Base-by-base conservation (phyloP, 2,113 vertebrate species). In the Clarias magur region DNA sequence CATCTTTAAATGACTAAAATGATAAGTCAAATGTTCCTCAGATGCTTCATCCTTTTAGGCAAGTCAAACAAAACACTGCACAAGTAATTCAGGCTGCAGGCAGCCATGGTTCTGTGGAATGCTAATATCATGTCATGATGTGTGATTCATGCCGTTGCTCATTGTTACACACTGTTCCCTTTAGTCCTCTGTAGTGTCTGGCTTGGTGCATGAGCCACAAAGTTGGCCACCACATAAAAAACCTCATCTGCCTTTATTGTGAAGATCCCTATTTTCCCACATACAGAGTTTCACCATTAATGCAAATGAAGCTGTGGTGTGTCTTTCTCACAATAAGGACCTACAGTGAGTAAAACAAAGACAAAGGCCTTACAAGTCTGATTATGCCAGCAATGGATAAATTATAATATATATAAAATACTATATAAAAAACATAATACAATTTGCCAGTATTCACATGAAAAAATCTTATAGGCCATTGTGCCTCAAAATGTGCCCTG, bases 101-200 rank as follows among this genome's bases (percentile, higher is more conserved):
- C 85, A 89, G 76, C 84, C 78, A 73, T 59, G 68, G 82, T 87
- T 59, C 82, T 85, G 85, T 89, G 85, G 88, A 89, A 80, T 89
- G 72, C 73, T 86, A 82, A 78, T 67, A 83, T 89, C 76, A 89
- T 73, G 85, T 85, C 82, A 89, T 89, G 59, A 73, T 78, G 73
- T 73, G 65, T 88, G 88, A 91, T 94, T 95, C 92, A 94, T 94
- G 94, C 93, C 94, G 93, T 94, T 92, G 85, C 89, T 93, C 91
- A 94, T 94, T 94, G 94, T 95, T 94, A 92, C 93, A 89, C 93
- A 93, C 79, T 86, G 63, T 93, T 93, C 91, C 91, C 90, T 86
- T 91, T 83, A 93, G 93, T 92, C 93, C 92, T 92, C 92, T 90
- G 56, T 81, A 48, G 92, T 93, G 94, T 94, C 94, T 94, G 91